Base-by-base conservation (phyloP, 1,140 invertebrate genomes). In the Lepidurus packardi region DNA sequence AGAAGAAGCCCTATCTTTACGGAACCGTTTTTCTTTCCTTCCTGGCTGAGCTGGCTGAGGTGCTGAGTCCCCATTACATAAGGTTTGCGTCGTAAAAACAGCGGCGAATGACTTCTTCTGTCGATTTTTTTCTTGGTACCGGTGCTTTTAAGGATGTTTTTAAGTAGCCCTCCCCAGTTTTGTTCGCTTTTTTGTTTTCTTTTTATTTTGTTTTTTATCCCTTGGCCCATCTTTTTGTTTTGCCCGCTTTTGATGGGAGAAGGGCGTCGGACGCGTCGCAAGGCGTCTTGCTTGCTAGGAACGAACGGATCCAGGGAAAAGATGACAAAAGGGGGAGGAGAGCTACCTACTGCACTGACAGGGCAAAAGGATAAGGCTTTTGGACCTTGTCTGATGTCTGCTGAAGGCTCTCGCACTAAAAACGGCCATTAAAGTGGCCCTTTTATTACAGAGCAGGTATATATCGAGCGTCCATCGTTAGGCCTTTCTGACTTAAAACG, bases 111-210 rank as follows among this genome's bases (percentile, higher is more conserved):
- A 65, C 53, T 65, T 65, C 53, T 65, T 65, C 53, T 65, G 53
- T 65, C 53, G 53, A 65, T 53, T 53, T 65, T 25, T 7, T 34
- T 24, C 34, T 6, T 42, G 41, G 25, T 25, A 34, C 65, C 44
- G 25, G 34, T 47, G 8, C 42, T 77, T 44, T 77, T 77, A 53
- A 25, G 76, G 76, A 45, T 13, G n/a, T 47, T 53, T 75, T 53
- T 53, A 34, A 53, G 45, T 77, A 53, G 76, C 34, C 43, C 65
- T n/a, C 53, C 34, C 53, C n/a, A 65, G 53, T 65, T 65, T 65
- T 65, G 53, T 21, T 77, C 65, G 34, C 21, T 75, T 75, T 73
- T 77, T 25, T 65, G n/a, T 47, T 24, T 45, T 76, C 24, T 76
- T 76, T 76, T 34, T 43, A 43, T 13, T 43, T 24, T 0, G 1